Evolutionary conservation across 2,797 vertebrate genomes (phyloP), one percentile per base, ranked within the genome.

Genomic region (Tadarida brasiliensis): DNA sequence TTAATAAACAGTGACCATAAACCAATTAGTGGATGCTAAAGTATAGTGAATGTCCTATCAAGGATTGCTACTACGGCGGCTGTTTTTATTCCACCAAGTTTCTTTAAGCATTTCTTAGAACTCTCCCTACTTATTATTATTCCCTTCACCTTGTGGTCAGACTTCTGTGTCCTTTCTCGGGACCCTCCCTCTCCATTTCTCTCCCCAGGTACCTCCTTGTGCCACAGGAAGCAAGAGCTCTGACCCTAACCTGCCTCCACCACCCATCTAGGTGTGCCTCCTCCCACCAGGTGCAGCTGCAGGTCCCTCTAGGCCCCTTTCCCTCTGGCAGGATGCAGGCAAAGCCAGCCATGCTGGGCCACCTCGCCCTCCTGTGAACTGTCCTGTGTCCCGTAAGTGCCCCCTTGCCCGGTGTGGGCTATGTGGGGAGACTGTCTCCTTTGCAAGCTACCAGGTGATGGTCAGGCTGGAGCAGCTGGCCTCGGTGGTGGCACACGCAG

Each of bases 321-420:
- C 20, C 24, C 11, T 5, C 0, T 12, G 49, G 20, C 2, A 12
- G 28, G 19, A 15, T 51, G 49, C 49, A 67, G 3, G 0, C 24
- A 71, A 33, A 57, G 83, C 11, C 9, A 78, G 83, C 11, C 9
- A 78, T 67, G 35, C 39, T 65, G 26, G 24, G 57, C 7, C 1
- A 0, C 33, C 12, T 57, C 1, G 14, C 35, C 14, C 7, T 78
- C 20, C 76, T 91, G 19, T 28, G n/a, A 2, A 3, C 7, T 4
- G 3, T 74, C 11, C 71, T 54, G 8, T 22, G 47, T 63, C 67
- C 68, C 19, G 44, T 93, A 76, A 87, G 90, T 80, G 22, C 16
- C 14, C 14, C 19, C 19, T 15, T 54, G 39, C 39, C 54, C 15
- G 2, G 54, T 2, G 54, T 17, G 11, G 16, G 4, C 14, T 54